These are phyloP conservation scores for Pantherophis vulpinus DNA, from an alignment of 2,797 vertebrate species.

Conservation along the genomic window DNA sequence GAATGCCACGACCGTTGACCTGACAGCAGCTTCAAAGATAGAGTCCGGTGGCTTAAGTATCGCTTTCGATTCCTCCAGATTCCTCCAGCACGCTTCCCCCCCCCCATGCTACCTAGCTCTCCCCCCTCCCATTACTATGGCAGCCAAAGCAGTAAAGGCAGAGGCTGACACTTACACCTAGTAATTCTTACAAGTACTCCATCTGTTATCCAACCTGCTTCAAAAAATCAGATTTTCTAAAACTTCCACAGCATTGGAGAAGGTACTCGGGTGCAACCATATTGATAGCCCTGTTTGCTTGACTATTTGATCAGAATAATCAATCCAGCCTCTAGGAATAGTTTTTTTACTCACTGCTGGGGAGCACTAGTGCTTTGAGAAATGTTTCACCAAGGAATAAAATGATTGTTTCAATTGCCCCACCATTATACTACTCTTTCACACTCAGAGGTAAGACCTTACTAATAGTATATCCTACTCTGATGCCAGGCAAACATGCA, in stretches of 20 bases:
- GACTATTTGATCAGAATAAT: not conserved
- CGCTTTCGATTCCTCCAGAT: too few species aligned
- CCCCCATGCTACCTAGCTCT: too few species aligned
- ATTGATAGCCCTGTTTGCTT: not conserved
- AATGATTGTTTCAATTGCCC: not conserved
- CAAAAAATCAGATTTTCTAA: not conserved
- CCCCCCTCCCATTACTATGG: too few species aligned
- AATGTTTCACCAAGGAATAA: not conserved
- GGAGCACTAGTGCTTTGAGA: not conserved
- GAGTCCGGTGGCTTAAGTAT: too few species aligned
- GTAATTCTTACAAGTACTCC: not conserved
- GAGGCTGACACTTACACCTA: not conserved
- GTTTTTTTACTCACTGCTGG: not conserved
- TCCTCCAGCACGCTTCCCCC: too few species aligned
- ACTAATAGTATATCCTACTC: not conserved
- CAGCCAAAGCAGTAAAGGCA: too few species aligned
- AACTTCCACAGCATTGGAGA: not conserved
- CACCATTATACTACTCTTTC: not conserved
- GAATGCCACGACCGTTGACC: too few species aligned
- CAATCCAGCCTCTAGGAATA: not conserved
- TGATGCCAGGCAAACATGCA: not conserved
- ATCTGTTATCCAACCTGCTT: not conserved
- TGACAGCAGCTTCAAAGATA: too few species aligned
- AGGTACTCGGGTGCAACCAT: not conserved
- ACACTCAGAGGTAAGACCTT: not conserved